Percentiles rank a stretch among this genome's conserved stretches.
phyloP scores from a whole-genome alignment of 53 echinoderm and acorn worm genomes.

The Antedon mediterranea region DNA sequence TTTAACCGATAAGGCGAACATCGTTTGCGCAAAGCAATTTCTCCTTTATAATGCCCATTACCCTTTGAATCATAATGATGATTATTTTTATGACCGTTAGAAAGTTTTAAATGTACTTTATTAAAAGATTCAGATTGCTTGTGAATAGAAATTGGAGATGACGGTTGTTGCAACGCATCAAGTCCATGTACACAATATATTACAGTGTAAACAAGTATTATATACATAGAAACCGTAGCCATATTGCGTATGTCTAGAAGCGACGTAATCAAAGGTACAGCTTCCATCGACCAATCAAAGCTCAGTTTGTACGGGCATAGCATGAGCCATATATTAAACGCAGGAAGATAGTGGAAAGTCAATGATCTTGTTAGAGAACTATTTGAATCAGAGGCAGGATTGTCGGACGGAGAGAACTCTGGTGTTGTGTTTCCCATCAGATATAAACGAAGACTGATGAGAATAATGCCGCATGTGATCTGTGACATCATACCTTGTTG shows the following conservation, averaged over 20 bases:
- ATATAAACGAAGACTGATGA: constrained; percentile 54
- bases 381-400: constrained; percentile 76
- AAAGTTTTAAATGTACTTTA: constrained; percentile 6
- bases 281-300: constrained; percentile 96
- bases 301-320: constrained; percentile 54
- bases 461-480: constrained; percentile 24
- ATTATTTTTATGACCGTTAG: constrained; percentile 5
- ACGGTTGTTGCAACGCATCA: background rate
- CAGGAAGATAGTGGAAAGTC: constrained; percentile 73
- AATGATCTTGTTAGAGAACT: constrained; percentile 53
- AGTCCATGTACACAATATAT: constrained; percentile 35
- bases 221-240: constrained; percentile 38
- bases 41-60: constrained; percentile 11
- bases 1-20: background rate
- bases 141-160: background rate
- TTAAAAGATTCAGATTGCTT: background rate
- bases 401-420: constrained; percentile 75
- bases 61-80: constrained; percentile 5
- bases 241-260: constrained; percentile 49
- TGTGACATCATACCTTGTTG: constrained; percentile 36
- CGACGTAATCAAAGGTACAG: constrained; percentile 64
- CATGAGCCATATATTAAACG: constrained; percentile 69
- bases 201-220: constrained; percentile 17
- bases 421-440: constrained; percentile 64
- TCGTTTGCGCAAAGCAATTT: background rate